Evolutionary conservation across 37 sponge, comb jelly and placozoan species (phyloP).

Genomic region (Oopsacas minuta): DNA sequence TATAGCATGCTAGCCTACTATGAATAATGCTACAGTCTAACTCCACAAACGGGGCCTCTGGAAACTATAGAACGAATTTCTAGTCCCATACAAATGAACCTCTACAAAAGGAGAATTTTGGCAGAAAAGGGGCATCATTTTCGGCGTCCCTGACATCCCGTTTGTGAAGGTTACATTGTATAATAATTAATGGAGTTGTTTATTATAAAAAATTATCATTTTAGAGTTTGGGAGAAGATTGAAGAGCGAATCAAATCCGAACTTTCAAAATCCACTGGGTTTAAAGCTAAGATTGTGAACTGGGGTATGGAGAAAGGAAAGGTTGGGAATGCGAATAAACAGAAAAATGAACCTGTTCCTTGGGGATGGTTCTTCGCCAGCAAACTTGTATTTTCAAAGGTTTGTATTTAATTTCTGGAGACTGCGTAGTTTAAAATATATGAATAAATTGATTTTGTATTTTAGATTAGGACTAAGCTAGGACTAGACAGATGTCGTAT

Average conservation of each 20-base stretch:
- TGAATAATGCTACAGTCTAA: too few species aligned
- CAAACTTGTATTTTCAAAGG: slow-evolving; percentile 43
- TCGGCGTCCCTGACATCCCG: too few species aligned
- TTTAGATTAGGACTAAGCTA: slow-evolving; percentile 27
- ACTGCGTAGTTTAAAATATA: too few species aligned
- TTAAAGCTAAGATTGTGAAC: slow-evolving; percentile 40
- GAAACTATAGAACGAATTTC: too few species aligned
- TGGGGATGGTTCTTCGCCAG: slow-evolving; percentile 48
- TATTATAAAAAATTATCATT: not conserved
- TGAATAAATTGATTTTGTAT: not conserved
- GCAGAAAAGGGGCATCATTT: too few species aligned
- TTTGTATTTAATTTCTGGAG: slow-evolving; percentile 19
- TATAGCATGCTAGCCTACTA: too few species aligned
- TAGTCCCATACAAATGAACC: too few species aligned
- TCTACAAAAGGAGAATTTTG: too few species aligned
- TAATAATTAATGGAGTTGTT: not conserved
- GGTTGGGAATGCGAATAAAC: slow-evolving; percentile 37
- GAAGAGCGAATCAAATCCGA: slow-evolving; percentile 50
- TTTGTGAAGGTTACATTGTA: too few species aligned
- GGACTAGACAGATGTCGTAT: slow-evolving; percentile 65
- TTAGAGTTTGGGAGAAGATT: slow-evolving; percentile 84
- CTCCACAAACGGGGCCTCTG: too few species aligned
- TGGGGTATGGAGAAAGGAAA: slow-evolving; percentile 75
- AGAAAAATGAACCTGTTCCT: slow-evolving; percentile 32
- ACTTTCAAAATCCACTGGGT: slow-evolving; percentile 22